Evolutionary conservation across 2,113 vertebrate genomes (phyloP).

Genomic region (Nycticryphes semicollaris): DNA sequence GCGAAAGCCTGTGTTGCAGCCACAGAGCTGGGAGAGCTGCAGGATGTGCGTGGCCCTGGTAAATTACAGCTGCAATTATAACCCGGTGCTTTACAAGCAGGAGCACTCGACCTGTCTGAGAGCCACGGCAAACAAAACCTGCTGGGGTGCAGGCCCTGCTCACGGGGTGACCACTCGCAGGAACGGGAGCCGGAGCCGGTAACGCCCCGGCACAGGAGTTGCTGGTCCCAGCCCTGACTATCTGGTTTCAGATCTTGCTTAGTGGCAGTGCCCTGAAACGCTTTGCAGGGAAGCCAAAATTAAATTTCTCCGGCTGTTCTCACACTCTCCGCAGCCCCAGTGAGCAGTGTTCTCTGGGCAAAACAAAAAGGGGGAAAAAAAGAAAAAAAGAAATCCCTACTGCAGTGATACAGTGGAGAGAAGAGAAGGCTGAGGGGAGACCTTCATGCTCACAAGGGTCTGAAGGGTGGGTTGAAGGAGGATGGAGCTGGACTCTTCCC

Average conservation of each 20-base stretch:
- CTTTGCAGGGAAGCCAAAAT: not conserved
- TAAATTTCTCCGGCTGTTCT: not conserved
- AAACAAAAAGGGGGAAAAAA: too few relatives aligned
- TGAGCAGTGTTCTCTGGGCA: not conserved
- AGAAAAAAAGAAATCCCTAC: not conserved
- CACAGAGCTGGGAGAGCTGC: not conserved
- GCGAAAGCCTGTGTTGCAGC: conserved; percentile 4
- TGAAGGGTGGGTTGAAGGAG: too few relatives aligned
- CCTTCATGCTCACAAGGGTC: too few relatives aligned
- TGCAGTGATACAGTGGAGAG: not conserved
- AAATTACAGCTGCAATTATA: not conserved
- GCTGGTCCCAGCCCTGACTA: not conserved
- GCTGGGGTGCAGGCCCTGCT: not conserved
- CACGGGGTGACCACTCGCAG: not conserved
- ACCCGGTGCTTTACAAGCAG: not conserved
- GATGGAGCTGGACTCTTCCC: too few relatives aligned
- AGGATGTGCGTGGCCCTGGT: not conserved
- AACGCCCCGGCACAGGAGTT: not conserved
- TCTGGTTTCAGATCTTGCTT: not conserved
- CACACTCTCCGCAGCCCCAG: not conserved
- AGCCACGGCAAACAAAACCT: not conserved
- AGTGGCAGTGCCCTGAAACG: not conserved
- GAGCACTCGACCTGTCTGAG: not conserved
- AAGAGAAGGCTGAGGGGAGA: too few relatives aligned
- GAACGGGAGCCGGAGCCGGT: not conserved